These are phyloP conservation scores for Odocoileus virginianus DNA, from an alignment of 2,113 vertebrate species.

Conservation along the genomic window DNA sequence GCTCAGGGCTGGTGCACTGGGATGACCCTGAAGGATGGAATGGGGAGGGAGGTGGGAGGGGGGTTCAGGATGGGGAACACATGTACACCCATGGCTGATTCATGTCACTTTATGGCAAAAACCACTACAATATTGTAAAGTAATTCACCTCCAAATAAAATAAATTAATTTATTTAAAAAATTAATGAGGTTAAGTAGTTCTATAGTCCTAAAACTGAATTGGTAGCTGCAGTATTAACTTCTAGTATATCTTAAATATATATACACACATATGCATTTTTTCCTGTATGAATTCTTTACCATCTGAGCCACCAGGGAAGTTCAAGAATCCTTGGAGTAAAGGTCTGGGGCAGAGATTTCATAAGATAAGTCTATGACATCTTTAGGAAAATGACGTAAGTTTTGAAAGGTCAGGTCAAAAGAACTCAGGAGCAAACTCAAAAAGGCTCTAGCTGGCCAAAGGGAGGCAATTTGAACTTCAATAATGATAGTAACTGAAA, in stretches of 20 bases:
- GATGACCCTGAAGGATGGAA: background rate
- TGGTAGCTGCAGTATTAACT: constrained; percentile 1
- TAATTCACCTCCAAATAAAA: background rate
- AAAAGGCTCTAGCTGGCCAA: background rate
- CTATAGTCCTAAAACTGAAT: constrained; percentile 24
- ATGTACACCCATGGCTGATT: background rate
- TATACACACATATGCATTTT: background rate
- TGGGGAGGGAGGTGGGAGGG: background rate
- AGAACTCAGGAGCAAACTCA: background rate
- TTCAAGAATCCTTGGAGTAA: background rate
- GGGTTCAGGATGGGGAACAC: background rate
- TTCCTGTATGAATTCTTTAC: background rate
- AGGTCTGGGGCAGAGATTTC: background rate
- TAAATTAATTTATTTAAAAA: background rate
- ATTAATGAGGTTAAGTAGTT: constrained; percentile 39
- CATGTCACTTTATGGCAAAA: background rate
- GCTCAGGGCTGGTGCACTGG: background rate
- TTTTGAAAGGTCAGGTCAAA: background rate
- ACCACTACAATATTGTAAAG: background rate
- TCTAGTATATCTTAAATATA: background rate
- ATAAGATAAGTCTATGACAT: background rate
- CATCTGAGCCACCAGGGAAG: background rate
- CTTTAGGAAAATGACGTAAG: background rate
- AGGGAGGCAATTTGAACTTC: background rate
- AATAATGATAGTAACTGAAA: background rate